Evolutionary conservation across 2,888 invertebrate genomes (phyloP).

Genomic region (Lasiommata megera): DNA sequence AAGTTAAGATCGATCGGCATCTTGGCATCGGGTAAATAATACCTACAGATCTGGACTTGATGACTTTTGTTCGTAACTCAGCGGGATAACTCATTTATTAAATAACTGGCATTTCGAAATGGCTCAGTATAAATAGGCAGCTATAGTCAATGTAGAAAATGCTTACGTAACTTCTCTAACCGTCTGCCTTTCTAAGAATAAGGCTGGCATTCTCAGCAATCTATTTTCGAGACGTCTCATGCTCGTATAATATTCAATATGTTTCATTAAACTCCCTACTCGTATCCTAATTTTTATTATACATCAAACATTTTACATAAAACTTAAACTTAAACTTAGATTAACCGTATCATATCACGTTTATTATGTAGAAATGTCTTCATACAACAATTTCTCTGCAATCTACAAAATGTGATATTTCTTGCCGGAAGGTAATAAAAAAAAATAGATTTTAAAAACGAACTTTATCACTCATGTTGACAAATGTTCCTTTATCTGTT

Average conservation of each 20-base stretch:
- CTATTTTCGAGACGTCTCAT: not conserved
- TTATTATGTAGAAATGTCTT: not conserved
- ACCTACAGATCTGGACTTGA: conserved; percentile 15
- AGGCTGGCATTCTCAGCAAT: not conserved
- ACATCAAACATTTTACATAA: too few species aligned
- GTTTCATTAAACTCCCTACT: not conserved
- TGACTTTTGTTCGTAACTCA: conserved; percentile 27
- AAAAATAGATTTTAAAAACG: too few species aligned
- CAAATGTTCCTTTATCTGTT: too few species aligned
- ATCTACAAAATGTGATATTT: not conserved
- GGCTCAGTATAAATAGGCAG: not conserved
- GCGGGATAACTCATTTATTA: conserved; percentile 23
- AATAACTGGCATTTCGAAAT: conserved; percentile 17
- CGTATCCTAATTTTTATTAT: too few species aligned
- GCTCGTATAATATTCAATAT: not conserved
- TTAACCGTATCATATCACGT: not conserved
- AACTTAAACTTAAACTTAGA: too few species aligned
- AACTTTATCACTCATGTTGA: too few species aligned
- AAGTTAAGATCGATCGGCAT: conserved; percentile 18
- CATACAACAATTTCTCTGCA: not conserved
- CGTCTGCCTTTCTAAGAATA: not conserved
- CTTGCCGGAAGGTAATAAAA: too few species aligned
- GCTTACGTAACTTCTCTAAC: not conserved
- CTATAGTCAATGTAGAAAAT: too few species aligned
- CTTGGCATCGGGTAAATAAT: conserved; percentile 17